Evolutionary conservation across 92 coral and sea anemone species (phyloP).

Genomic region (Hydrozoanthus gracilis): DNA sequence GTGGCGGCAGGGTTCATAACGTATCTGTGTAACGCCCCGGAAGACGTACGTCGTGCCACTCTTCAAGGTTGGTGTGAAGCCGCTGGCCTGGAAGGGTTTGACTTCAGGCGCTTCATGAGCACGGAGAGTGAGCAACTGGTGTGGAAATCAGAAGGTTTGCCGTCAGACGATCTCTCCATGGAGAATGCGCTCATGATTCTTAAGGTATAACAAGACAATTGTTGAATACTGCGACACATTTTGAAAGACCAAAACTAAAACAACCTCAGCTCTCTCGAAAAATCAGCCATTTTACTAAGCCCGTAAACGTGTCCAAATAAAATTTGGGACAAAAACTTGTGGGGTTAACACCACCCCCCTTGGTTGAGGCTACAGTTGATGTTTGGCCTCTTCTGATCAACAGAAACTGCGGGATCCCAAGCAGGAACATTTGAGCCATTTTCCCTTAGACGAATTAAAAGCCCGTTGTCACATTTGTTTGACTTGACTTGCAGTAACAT

Average conservation of each 20-base stretch:
- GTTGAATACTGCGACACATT: background rate
- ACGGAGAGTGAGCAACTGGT: constrained; percentile 98
- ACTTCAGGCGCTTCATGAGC: constrained; percentile 98
- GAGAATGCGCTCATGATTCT: constrained; percentile 97
- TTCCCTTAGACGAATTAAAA: too few species aligned
- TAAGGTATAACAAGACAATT: constrained; percentile 63
- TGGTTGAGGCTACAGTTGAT: too few species aligned
- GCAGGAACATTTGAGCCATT: too few species aligned
- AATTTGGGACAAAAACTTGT: too few species aligned
- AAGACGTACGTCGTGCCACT: constrained; percentile 89
- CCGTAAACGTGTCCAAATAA: too few species aligned
- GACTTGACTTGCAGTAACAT: too few species aligned
- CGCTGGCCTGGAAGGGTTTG: constrained; percentile 91
- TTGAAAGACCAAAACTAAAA: background rate
- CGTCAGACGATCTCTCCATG: constrained; percentile 98
- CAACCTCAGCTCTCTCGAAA: too few species aligned
- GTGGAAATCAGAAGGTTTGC: constrained; percentile 99
- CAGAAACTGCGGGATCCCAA: too few species aligned
- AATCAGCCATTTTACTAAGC: too few species aligned
- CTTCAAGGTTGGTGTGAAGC: constrained; percentile 95
- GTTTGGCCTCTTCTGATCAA: too few species aligned
- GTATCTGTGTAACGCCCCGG: constrained; percentile 97
- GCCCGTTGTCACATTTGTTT: too few species aligned
- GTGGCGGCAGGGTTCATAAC: constrained; percentile 98
- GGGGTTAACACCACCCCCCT: too few species aligned